These are phyloP conservation scores for Heliconius ismenius DNA, from an alignment of 2,888 invertebrate genomes.

Conservation along the genomic window DNA sequence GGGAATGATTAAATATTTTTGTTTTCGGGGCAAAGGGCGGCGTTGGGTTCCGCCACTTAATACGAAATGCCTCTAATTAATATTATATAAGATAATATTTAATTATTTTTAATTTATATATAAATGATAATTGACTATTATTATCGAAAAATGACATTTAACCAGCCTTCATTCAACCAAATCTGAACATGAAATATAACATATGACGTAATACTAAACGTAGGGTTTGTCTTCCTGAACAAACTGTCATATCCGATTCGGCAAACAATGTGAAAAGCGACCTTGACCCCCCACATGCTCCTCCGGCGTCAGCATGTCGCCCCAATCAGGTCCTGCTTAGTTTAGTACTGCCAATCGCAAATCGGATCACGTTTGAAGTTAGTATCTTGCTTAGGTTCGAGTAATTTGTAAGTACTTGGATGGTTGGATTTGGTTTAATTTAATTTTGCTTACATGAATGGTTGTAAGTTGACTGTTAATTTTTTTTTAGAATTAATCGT, in stretches of 20 bases:
- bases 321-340: slow-evolving; percentile 61
- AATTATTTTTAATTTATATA: background rate
- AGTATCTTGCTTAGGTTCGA: background rate
- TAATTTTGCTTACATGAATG: background rate
- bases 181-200: background rate
- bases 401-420: background rate
- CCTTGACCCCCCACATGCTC: slow-evolving; percentile 36
- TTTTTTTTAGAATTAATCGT: background rate
- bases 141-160: background rate
- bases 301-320: slow-evolving; percentile 47
- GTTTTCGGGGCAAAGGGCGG: no score
- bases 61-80: no score
- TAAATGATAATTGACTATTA: background rate
- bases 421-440: background rate
- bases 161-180: background rate
- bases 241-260: slow-evolving; percentile 18
- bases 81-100: no score
- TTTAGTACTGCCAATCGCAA: slow-evolving; percentile 55
- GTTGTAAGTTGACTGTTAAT: background rate
- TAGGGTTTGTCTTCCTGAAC: slow-evolving; percentile 16
- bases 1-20: no score
- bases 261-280: slow-evolving; percentile 17
- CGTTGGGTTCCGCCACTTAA: no score
- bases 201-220: slow-evolving; percentile 14
- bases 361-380: slow-evolving; percentile 48